Evolutionary conservation across 2,888 invertebrate genomes (phyloP), one percentile per base, ranked within the genome.

Genomic region (Tenthredo notha): DNA sequence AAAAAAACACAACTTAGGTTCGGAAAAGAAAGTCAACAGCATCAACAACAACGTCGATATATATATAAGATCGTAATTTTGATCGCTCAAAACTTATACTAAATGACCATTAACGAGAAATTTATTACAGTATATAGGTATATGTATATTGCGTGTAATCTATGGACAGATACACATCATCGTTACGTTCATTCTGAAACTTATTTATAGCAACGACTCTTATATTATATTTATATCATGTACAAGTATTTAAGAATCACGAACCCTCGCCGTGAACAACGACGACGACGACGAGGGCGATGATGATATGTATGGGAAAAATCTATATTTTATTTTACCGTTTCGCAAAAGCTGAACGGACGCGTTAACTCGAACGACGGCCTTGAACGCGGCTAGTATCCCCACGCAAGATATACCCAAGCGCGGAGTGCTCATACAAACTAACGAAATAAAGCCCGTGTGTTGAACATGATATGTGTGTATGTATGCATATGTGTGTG

Each of bases 311-410:
- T 10, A 50, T 6, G 25, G 10, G 18, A n/a, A n/a, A 29, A 25
- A 54, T 43, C 10, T 43, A 54, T 54, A 9, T 77, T 33, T n/a
- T 10, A 74, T 74, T 74, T 74, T 25, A 74, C 40, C 43, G 72
- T 74, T 74, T 74, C 18, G 43, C 72, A 77, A 77, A 29, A 29
- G 10, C 25, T 25, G 50, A 77, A 77, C 77, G 77, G 33, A 67
- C 33, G 50, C 67, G 50, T 47, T 29, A 54, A 77, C 50, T 29
- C n/a, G 4, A 40, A 37, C 37, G 50, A 29, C 47, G 70, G 61
- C 84, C 84, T 74, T 74, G 70, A 50, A 72, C 72, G 70, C 43
- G 84, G 84, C 70, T 70, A 80, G 61, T 80, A 80, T 80, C 80
- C 80, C 54, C 61, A 47, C 80, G 80, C 61, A 12, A 54, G 50